These are phyloP conservation scores for Hermodice carunculata DNA, from an alignment of 2,888 invertebrate genomes.

Conservation along the genomic window DNA sequence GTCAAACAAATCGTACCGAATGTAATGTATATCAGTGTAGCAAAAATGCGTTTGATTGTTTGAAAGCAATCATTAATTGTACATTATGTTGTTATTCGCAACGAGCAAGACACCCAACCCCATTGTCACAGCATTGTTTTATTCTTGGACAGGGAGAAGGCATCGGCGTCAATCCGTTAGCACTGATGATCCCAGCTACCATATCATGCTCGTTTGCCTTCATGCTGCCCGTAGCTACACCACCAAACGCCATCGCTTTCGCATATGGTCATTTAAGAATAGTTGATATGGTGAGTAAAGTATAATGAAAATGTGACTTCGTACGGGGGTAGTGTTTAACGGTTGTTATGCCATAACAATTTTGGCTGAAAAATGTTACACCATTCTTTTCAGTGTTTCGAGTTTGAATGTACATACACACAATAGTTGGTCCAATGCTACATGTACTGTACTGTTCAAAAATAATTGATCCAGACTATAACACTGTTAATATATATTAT, in stretches of 20 bases:
- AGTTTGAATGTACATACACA: background rate
- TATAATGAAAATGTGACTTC: background rate
- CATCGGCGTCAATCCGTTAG: slow-evolving; percentile 85
- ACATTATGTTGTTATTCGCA: too few relatives aligned
- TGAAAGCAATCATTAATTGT: background rate
- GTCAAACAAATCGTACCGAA: too few relatives aligned
- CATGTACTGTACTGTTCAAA: too few relatives aligned
- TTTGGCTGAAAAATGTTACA: background rate
- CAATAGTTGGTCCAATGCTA: too few relatives aligned
- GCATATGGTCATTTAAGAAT: slow-evolving; percentile 70
- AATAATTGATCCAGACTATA: too few relatives aligned
- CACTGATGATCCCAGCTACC: slow-evolving; percentile 90
- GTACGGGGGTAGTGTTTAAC: background rate
- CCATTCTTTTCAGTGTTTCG: background rate
- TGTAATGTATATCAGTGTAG: too few relatives aligned
- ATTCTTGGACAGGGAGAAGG: slow-evolving; percentile 76
- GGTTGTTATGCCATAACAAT: background rate
- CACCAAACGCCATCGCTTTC: slow-evolving; percentile 94
- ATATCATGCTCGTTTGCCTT: slow-evolving; percentile 90
- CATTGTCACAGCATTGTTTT: too few relatives aligned
- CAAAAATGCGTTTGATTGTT: too few relatives aligned
- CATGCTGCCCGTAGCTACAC: slow-evolving; percentile 94
- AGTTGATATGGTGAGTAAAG: slow-evolving; percentile 66
- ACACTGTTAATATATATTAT: too few relatives aligned
- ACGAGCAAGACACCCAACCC: too few relatives aligned